Evolutionary conservation across 2,888 invertebrate genomes (phyloP).

Genomic region (Andrena marginata): DNA sequence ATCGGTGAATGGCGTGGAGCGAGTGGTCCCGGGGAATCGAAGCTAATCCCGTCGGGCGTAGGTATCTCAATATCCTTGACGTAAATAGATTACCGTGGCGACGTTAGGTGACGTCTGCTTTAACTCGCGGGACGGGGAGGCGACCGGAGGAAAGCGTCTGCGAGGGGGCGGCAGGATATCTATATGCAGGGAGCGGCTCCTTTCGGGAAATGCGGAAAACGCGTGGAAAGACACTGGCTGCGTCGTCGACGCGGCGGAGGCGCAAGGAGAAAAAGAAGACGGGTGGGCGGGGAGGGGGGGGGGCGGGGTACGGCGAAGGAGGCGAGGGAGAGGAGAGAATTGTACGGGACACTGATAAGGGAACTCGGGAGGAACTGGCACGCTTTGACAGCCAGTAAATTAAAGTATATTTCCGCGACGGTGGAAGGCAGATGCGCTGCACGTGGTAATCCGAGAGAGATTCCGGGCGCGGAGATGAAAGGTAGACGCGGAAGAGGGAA

Average conservation of each 20-base stretch:
- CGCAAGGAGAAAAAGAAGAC: neutral
- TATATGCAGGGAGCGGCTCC: slow-evolving; percentile 43
- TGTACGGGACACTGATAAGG: slow-evolving; percentile 68
- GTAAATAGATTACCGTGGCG: slow-evolving; percentile 69
- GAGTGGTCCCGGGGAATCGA: slow-evolving; percentile 46
- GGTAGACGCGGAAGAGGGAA: slow-evolving; percentile 69
- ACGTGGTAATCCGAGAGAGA: slow-evolving; percentile 69
- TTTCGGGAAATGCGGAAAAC: slow-evolving; percentile 66
- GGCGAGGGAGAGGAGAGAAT: slow-evolving; percentile 41
- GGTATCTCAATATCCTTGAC: slow-evolving; percentile 70
- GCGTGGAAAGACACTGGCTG: slow-evolving; percentile 51
- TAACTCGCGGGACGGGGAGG: slow-evolving; percentile 55
- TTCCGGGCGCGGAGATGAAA: slow-evolving; percentile 67
- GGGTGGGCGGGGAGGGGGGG: neutral
- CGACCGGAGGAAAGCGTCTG: slow-evolving; percentile 20
- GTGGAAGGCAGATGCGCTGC: slow-evolving; percentile 68
- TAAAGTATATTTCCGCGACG: slow-evolving; percentile 73
- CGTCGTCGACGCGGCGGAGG: slow-evolving; percentile 33
- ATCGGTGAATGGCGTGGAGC: slow-evolving; percentile 5
- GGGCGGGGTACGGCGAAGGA: neutral
- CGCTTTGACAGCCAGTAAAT: slow-evolving; percentile 74
- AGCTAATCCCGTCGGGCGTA: slow-evolving; percentile 65
- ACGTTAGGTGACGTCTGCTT: slow-evolving; percentile 60
- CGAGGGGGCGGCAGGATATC: slow-evolving; percentile 29
- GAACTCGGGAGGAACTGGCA: slow-evolving; percentile 67